Percentiles rank a stretch among this genome's conserved stretches.
Evolutionary conservation across 2,113 vertebrate species (phyloP).

Genomic region (Vidua macroura): DNA sequence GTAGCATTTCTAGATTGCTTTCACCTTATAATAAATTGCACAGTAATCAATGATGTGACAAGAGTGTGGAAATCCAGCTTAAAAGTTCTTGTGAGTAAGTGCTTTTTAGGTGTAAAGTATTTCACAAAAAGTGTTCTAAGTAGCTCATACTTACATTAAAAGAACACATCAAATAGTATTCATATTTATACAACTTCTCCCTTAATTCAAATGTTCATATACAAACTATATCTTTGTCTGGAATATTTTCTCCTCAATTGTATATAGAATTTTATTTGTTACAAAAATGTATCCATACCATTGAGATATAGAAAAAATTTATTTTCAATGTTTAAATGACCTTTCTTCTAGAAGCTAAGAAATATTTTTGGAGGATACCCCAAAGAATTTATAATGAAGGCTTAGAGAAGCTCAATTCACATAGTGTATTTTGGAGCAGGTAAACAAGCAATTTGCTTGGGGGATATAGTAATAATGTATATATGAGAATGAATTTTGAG

Average conservation of each 20-base stretch:
- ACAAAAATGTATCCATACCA: neutral
- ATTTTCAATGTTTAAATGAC: neutral
- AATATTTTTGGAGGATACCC: neutral
- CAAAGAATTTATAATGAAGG: neutral
- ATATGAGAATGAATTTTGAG: neutral
- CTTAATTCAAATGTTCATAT: neutral
- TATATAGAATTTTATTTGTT: neutral
- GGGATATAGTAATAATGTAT: neutral
- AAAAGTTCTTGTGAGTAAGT: neutral
- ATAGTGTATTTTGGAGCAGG: neutral
- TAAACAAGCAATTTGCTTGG: neutral
- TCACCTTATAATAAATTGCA: neutral
- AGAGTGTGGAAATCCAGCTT: neutral
- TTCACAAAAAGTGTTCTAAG: neutral
- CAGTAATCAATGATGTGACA: neutral
- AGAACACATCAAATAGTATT: neutral
- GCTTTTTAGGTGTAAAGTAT: neutral
- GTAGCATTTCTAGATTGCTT: neutral
- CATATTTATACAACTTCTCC: neutral
- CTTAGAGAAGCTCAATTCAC: neutral
- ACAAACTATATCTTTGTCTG: neutral
- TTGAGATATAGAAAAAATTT: neutral
- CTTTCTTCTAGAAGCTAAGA: neutral
- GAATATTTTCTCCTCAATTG: neutral
- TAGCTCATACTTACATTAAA: neutral